phyloP scores from a whole-genome alignment of 2,113 vertebrate species.

The Lepus timidus region DNA sequence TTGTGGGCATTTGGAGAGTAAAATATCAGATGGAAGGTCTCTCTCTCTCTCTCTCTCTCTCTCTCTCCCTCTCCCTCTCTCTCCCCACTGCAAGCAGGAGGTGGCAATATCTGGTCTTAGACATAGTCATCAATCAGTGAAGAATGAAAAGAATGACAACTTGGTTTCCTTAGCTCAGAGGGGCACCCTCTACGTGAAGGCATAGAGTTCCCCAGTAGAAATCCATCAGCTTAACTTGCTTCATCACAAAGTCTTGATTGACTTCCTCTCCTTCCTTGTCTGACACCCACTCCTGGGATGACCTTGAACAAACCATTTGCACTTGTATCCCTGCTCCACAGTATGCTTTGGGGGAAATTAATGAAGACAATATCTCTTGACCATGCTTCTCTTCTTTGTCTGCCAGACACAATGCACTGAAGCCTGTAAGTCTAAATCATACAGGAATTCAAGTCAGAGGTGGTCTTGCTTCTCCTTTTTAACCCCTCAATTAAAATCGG shows the following conservation, averaged over 20 bases:
- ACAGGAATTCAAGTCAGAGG: constrained; percentile 21
- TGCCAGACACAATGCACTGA: constrained; percentile 38
- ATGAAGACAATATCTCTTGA: not conserved
- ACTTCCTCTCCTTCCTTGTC: not conserved
- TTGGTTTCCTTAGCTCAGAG: not conserved
- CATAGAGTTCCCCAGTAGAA: not conserved
- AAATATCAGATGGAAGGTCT: no score
- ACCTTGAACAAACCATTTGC: not conserved
- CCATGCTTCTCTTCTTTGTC: not conserved
- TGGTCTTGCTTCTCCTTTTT: constrained; percentile 46
- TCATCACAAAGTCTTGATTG: not conserved
- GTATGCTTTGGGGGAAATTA: not conserved
- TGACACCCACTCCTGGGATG: not conserved
- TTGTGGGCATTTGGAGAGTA: no score
- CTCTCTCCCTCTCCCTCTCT: no score
- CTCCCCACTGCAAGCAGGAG: not conserved
- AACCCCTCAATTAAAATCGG: constrained; percentile 58
- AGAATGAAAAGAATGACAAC: not conserved
- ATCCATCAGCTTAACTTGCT: not conserved
- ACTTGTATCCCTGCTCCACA: not conserved
- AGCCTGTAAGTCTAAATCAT: not conserved
- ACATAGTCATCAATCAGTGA: not conserved
- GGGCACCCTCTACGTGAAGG: not conserved
- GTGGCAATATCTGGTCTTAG: not conserved
- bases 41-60: no score